Conservation (phyloP, 92 coral and sea anemone species). For the Ricordea florida region DNA sequence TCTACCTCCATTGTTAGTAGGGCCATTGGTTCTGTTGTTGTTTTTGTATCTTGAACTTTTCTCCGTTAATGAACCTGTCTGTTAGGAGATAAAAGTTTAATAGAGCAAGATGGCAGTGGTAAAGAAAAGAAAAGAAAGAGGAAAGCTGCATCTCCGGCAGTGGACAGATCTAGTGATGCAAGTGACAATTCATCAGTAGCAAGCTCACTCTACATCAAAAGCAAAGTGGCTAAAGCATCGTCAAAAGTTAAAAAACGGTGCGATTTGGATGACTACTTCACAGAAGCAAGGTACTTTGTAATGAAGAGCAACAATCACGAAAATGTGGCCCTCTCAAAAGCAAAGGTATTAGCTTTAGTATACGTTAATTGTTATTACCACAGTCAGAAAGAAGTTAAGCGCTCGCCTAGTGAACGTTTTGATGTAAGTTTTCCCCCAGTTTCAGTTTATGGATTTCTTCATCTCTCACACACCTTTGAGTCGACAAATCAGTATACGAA, state of each 20-base stretch:
- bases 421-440: background rate
- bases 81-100: slow-evolving; percentile 67
- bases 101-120: slow-evolving; percentile 32
- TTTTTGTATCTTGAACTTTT: too few species aligned
- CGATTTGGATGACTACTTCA: slow-evolving; percentile 75
- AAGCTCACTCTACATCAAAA: slow-evolving; percentile 69
- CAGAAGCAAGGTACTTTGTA: slow-evolving; percentile 91
- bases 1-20: too few species aligned
- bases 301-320: slow-evolving; percentile 98
- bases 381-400: too few species aligned
- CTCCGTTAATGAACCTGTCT: too few species aligned
- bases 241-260: slow-evolving; percentile 51
- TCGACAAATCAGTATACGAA: too few species aligned
- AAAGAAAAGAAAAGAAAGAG: slow-evolving; percentile 67
- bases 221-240: slow-evolving; percentile 88
- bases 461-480: too few species aligned
- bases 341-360: too few species aligned
- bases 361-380: too few species aligned
- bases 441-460: too few species aligned
- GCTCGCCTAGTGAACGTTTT: too few species aligned
- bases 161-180: slow-evolving; percentile 59
- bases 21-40: too few species aligned
- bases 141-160: slow-evolving; percentile 72
- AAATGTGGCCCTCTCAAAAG: slow-evolving; percentile 92
- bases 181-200: slow-evolving; percentile 86